Base-by-base conservation (phyloP, 2,888 invertebrate species). In the Zeuzera pyrina region DNA sequence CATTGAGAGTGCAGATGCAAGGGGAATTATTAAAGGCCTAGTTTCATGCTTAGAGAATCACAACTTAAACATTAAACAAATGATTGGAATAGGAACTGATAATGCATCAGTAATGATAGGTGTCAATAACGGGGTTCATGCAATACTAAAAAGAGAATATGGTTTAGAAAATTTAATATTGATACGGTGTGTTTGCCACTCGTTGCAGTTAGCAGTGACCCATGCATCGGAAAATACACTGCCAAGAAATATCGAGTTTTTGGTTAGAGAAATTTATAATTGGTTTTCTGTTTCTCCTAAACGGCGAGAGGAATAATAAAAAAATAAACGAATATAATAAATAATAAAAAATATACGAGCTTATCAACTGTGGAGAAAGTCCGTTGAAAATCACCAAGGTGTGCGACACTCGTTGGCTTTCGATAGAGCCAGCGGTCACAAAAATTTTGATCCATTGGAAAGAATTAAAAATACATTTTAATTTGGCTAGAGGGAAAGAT, bases 101-200 rank as follows among this genome's bases (percentile, higher is more conserved):
- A 62, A 62, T 42, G 61, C 61, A 2, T 40, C 53, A 7, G 55
- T 56, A 2, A 57, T 62, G 60, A 52, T 47, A 11, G 57, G 61
- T 1, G 13, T 36, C 2, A 45, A 55, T 33, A 53, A 55, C 30
- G 41, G 57, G 6, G 54, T 62, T 3, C 29, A 45, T 30, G 32
- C 22, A 33, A 44, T 50, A 11, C 30, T 57, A 7, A 48, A 52
- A 41, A 45, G 43, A 37, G 34, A 42, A 24, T 16, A 31, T 24
- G 30, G 36, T 15, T 21, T 52, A 22, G 40, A 38, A 7, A 39
- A 51, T 36, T 41, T 58, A 23, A 43, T 57, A 24, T 26, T 52
- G 1, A 35, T 49, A 6, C 22, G 42, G 34, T 49, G 49, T 34
- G 27, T 43, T 14, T 52, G 49, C 32, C 47, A 53, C 16, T 50